Evolutionary conservation across 2,888 invertebrate genomes (phyloP).

Genomic region (Patella depressa): DNA sequence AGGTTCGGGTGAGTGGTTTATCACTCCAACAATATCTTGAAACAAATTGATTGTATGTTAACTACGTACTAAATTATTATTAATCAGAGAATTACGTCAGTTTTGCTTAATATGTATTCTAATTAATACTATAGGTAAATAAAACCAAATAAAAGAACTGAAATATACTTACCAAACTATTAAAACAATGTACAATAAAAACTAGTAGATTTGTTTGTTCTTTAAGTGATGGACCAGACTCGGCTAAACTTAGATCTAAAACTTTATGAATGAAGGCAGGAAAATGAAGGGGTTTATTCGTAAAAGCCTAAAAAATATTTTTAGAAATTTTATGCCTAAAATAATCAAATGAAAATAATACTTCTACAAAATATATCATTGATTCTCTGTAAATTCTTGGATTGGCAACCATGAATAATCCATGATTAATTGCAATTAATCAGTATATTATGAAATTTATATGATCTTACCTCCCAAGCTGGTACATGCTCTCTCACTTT

Average conservation of each 20-base stretch:
- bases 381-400: no score
- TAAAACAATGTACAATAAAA: slow-evolving; percentile 96
- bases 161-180: slow-evolving; percentile 81
- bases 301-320: slow-evolving; percentile 78
- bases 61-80: no score
- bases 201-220: slow-evolving; percentile 91
- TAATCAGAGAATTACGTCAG: no score
- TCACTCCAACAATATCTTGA: no score
- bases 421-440: no score
- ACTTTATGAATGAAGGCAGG: slow-evolving; percentile 68
- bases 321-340: background rate
- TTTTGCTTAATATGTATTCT: no score
- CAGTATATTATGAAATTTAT: no score
- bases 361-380: no score
- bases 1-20: no score
- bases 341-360: no score
- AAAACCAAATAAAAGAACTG: slow-evolving; percentile 5
- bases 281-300: slow-evolving; percentile 78
- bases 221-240: slow-evolving; percentile 71
- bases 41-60: no score
- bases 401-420: no score
- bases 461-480: slow-evolving; percentile 86
- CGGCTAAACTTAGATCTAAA: slow-evolving; percentile 76
- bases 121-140: background rate
- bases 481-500: slow-evolving; percentile 97